phyloP scores from a whole-genome alignment of 2,888 invertebrate species.

The Sialis fuliginosa region DNA sequence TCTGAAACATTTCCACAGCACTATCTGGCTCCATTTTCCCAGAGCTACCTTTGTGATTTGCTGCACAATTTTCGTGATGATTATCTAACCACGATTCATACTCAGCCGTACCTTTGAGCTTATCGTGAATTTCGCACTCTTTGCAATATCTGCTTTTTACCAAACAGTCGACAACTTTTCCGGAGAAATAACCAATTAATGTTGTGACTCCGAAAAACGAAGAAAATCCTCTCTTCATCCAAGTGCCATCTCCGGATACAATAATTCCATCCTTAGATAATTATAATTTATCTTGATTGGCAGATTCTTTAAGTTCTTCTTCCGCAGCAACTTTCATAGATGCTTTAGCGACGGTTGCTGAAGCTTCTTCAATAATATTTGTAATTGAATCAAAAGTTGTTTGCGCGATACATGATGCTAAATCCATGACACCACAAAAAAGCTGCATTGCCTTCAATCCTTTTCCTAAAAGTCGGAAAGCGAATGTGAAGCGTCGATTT shows the following conservation, averaged over 20 bases:
- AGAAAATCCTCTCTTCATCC: slow-evolving; percentile 12
- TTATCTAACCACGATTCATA: slow-evolving; percentile 4
- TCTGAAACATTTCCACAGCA: slow-evolving; percentile 5
- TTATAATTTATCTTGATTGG: no score
- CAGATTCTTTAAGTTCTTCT: no score
- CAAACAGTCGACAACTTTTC: slow-evolving; percentile 11
- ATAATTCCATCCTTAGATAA: slow-evolving; percentile 8
- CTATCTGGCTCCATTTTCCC: slow-evolving; percentile 6
- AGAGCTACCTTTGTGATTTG: slow-evolving; percentile 5
- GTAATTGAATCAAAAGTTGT: no score
- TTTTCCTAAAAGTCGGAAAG: no score
- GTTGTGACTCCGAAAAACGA: slow-evolving; percentile 13
- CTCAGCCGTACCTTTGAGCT: slow-evolving; percentile 3
- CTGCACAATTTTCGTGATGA: slow-evolving; percentile 5
- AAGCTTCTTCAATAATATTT: no score
- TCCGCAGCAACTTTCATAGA: no score
- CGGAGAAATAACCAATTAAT: slow-evolving; percentile 12
- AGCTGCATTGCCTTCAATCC: no score
- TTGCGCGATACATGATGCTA: no score
- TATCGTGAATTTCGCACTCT: slow-evolving; percentile 5
- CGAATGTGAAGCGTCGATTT: no score
- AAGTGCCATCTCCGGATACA: slow-evolving; percentile 12
- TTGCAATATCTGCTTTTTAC: slow-evolving; percentile 9
- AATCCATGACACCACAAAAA: no score
- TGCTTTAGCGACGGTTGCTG: no score